Conservation (phyloP, 2,888 invertebrate species). For the Cephus pulcher region DNA sequence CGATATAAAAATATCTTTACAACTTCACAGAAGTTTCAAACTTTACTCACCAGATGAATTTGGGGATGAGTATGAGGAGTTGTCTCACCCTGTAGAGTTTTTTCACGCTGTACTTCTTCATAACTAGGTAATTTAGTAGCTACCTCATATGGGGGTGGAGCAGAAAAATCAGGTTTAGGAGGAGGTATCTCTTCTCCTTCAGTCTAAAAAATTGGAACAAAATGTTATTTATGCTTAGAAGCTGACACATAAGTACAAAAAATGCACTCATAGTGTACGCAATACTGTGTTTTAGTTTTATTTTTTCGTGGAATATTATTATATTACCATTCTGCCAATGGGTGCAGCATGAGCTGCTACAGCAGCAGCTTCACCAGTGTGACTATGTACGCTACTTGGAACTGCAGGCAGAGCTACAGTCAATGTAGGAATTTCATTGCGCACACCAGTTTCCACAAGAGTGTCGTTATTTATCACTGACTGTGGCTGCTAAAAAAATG, state of each 20-base stretch:
- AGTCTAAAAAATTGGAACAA: not conserved
- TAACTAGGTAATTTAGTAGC: constrained; percentile 90
- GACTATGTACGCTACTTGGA: constrained; percentile 37
- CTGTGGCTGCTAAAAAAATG: constrained; percentile 36
- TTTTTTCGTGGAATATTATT: not conserved
- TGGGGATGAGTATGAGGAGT: constrained; percentile 62
- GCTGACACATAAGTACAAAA: not conserved
- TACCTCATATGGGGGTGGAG: constrained; percentile 90
- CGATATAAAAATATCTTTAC: not conserved
- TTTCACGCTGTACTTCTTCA: constrained; percentile 91
- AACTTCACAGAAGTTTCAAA: not conserved
- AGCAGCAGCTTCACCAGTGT: constrained; percentile 32
- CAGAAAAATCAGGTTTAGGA: constrained; percentile 85
- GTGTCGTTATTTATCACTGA: constrained; percentile 4
- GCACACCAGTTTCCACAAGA: constrained; percentile 31
- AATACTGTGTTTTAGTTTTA: not conserved
- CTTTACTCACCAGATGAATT: constrained; percentile 52
- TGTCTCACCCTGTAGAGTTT: constrained; percentile 80
- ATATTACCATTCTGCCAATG: constrained; percentile 30
- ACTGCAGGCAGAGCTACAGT: constrained; percentile 42
- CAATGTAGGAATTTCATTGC: constrained; percentile 37
- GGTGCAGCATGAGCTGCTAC: constrained; percentile 30
- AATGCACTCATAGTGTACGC: not conserved
- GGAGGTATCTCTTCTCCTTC: constrained; percentile 78
- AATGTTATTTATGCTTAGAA: not conserved